These are phyloP conservation scores for Martes martes DNA, from an alignment of 2,113 vertebrate species.

Conservation along the genomic window DNA sequence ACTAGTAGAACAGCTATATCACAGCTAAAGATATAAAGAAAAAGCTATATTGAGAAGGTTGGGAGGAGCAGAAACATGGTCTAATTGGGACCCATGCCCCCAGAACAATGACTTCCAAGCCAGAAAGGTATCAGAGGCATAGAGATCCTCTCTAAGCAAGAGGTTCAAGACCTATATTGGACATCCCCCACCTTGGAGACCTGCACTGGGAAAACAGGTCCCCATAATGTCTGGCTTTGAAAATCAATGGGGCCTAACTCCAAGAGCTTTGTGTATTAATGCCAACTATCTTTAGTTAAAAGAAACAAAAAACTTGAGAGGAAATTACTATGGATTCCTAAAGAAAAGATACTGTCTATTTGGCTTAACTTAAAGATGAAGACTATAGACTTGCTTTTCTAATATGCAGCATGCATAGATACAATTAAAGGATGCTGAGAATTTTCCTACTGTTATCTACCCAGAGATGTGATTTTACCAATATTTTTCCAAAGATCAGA, in stretches of 20 bases:
- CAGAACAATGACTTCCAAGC: background rate
- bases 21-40: background rate
- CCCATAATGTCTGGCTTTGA: background rate
- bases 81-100: background rate
- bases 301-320: background rate
- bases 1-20: background rate
- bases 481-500: background rate
- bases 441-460: background rate
- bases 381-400: background rate
- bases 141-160: background rate
- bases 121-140: background rate
- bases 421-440: background rate
- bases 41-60: background rate
- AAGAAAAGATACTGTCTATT: background rate
- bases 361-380: background rate
- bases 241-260: background rate
- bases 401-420: background rate
- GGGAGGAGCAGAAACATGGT: background rate
- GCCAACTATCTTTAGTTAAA: background rate
- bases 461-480: background rate
- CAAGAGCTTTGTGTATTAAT: background rate
- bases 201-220: background rate
- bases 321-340: background rate
- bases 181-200: background rate
- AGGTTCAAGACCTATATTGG: background rate